phyloP scores from a whole-genome alignment of 2,113 vertebrate species.

The Ammodytes marinus region DNA sequence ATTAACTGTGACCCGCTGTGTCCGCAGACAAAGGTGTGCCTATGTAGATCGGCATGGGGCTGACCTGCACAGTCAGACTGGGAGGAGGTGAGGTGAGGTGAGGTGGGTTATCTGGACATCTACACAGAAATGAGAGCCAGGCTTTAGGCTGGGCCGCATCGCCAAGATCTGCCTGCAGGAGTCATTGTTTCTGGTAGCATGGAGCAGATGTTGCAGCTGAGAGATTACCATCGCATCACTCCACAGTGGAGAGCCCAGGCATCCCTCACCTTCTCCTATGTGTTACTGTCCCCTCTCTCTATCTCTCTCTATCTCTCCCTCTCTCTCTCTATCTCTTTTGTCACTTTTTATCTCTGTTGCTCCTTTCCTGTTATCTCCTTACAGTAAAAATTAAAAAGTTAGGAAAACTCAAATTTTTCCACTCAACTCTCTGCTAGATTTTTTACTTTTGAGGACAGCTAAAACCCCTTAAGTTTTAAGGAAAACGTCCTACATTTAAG shows the following conservation, averaged over 20 bases:
- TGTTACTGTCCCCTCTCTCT: neutral
- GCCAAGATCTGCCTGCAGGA: constrained; percentile 43
- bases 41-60: constrained; percentile 55
- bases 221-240: constrained; percentile 70
- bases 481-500: too few species aligned
- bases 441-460: too few species aligned
- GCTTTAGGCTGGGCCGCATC: neutral
- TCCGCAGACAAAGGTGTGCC: constrained; percentile 57
- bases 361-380: neutral
- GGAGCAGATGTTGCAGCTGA: constrained; percentile 73
- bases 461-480: too few species aligned
- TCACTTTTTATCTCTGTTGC: neutral
- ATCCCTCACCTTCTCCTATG: neutral
- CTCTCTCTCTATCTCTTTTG: neutral
- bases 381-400: neutral
- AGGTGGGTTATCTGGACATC: constrained; percentile 66
- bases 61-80: constrained; percentile 23
- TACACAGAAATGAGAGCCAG: neutral
- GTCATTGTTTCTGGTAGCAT: constrained; percentile 46
- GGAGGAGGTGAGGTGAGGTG: neutral
- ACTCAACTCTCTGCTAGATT: neutral
- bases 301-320: neutral
- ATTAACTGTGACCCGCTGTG: constrained; percentile 52
- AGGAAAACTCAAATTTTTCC: too few species aligned
- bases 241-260: constrained; percentile 38